phyloP scores from a whole-genome alignment of 2,113 vertebrate species.

The Anarhynchus alexandrinus region DNA sequence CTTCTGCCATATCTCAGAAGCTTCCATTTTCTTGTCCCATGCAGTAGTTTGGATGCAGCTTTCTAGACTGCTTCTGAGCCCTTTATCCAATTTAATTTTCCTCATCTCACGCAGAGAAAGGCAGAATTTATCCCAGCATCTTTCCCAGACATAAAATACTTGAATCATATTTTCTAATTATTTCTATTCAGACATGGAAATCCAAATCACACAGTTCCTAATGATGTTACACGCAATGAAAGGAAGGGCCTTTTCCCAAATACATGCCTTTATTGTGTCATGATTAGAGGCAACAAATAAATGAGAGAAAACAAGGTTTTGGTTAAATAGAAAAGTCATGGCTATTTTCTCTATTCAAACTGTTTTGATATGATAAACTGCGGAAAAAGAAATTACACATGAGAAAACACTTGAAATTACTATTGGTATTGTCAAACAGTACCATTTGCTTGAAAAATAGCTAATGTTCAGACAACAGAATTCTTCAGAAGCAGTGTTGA shows the following conservation, averaged over 20 bases:
- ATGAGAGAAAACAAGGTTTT: constrained; percentile 27
- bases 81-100: neutral
- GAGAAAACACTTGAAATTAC: constrained; percentile 34
- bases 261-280: constrained; percentile 13
- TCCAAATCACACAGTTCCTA: constrained; percentile 36
- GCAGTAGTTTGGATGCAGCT: neutral
- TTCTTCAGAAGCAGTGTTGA: neutral
- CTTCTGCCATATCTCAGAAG: neutral
- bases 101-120: neutral
- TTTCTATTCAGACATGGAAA: constrained; percentile 35
- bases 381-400: constrained; percentile 19
- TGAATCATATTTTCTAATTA: constrained; percentile 25
- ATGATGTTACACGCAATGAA: constrained; percentile 21
- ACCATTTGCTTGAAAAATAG: neutral
- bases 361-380: constrained; percentile 46
- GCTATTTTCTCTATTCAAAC: constrained; percentile 35
- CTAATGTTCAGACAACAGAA: neutral
- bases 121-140: constrained; percentile 10
- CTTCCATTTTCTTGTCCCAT: neutral
- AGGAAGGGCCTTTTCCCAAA: constrained; percentile 19
- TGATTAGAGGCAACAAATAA: constrained; percentile 46
- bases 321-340: constrained; percentile 31
- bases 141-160: neutral
- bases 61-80: neutral
- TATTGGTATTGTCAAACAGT: neutral